These are phyloP conservation scores for Watsonalla binaria DNA, from an alignment of 2,888 invertebrate species.

Conservation along the genomic window DNA sequence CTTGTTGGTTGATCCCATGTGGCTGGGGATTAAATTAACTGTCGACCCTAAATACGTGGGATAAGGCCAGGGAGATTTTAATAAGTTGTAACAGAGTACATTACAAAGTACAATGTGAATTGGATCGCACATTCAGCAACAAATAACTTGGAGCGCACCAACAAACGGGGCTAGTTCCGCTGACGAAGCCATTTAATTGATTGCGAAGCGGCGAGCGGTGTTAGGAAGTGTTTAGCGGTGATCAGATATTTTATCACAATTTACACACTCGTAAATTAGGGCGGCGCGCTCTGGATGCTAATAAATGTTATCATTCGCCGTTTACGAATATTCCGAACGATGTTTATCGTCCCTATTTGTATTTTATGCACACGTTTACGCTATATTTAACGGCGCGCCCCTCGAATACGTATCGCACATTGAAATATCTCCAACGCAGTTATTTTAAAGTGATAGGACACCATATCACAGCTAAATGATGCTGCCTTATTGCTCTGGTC, in stretches of 20 bases:
- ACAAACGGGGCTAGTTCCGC: neutral
- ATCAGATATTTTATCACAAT: slow-evolving; percentile 12
- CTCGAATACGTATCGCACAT: neutral
- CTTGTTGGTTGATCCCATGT: too few species aligned
- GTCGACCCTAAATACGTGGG: too few species aligned
- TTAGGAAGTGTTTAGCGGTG: slow-evolving; percentile 18
- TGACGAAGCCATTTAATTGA: slow-evolving; percentile 1
- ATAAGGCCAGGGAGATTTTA: too few species aligned
- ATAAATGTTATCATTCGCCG: slow-evolving; percentile 1
- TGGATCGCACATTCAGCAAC: neutral
- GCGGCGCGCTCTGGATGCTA: neutral
- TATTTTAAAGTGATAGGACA: too few species aligned
- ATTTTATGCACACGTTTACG: neutral
- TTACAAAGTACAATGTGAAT: too few species aligned
- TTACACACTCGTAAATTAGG: slow-evolving; percentile 21
- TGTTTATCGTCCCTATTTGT: neutral
- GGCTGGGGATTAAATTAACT: too few species aligned
- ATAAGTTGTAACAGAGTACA: too few species aligned
- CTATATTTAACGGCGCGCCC: neutral
- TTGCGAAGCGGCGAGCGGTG: slow-evolving; percentile 3
- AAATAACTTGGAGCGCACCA: neutral
- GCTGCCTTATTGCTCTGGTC: too few species aligned
- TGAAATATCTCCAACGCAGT: neutral
- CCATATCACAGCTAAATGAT: too few species aligned
- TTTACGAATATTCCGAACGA: slow-evolving; percentile 2